These are phyloP conservation scores for Epistrophe eligans DNA, from an alignment of 2,888 invertebrate genomes.

Conservation along the genomic window DNA sequence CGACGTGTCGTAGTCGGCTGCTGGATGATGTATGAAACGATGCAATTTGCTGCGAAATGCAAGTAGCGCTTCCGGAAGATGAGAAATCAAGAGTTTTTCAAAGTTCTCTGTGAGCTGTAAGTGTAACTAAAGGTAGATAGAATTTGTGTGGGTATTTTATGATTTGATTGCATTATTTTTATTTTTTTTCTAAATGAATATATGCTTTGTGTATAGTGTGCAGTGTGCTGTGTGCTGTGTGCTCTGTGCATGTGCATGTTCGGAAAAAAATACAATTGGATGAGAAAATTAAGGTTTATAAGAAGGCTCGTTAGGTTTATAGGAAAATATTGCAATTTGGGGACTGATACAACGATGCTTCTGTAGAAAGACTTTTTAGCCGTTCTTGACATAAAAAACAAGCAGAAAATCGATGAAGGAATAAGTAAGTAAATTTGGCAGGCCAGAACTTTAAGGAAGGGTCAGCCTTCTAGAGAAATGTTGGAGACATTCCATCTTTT, in stretches of 20 bases:
- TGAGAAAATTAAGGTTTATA: background rate
- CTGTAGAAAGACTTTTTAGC: no score
- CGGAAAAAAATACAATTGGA: background rate
- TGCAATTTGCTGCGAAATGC: slow-evolving; percentile 60
- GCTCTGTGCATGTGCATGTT: background rate
- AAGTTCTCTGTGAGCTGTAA: background rate
- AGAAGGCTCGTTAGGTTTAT: background rate
- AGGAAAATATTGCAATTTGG: slow-evolving; percentile 2
- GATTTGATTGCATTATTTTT: slow-evolving; percentile 29
- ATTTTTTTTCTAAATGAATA: background rate
- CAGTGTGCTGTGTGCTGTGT: no score
- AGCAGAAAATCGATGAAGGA: no score
- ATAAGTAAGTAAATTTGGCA: no score
- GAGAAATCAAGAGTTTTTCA: slow-evolving; percentile 28
- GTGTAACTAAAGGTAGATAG: background rate
- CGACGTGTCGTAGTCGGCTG: background rate
- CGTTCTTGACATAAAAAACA: no score
- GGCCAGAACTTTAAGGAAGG: no score
- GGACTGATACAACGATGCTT: background rate
- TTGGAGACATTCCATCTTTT: no score
- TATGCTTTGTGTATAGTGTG: background rate
- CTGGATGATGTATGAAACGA: slow-evolving; percentile 68
- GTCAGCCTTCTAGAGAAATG: no score
- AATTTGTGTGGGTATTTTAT: slow-evolving; percentile 9
- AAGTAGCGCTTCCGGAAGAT: slow-evolving; percentile 39